Conservation (phyloP, 2,888 invertebrate genomes). For the Plebejus anna region DNA sequence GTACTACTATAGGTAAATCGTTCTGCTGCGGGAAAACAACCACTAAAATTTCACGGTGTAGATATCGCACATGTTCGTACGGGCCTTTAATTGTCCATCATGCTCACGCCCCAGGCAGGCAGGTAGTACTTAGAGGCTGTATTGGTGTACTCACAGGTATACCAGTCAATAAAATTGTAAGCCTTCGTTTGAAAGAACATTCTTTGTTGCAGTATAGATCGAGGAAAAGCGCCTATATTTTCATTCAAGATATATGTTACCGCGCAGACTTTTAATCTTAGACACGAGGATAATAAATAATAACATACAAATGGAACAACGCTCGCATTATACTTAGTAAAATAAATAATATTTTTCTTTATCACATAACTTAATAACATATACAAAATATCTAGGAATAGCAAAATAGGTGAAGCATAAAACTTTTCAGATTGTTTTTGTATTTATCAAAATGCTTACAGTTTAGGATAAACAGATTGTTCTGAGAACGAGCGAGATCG, state of each 20-base stretch:
- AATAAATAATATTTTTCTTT: constrained; percentile 30
- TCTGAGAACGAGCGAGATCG: constrained; percentile 33
- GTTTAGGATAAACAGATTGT: constrained; percentile 28
- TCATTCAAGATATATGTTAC: neutral
- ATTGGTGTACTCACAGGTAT: no score
- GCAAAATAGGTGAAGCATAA: constrained; percentile 13
- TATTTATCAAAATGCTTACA: constrained; percentile 20
- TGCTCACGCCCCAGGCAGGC: no score
- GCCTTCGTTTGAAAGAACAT: no score
- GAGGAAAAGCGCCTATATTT: neutral
- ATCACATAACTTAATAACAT: neutral
- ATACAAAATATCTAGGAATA: constrained; percentile 7
- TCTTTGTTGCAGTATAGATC: neutral
- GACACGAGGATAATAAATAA: neutral
- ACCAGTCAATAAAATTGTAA: no score
- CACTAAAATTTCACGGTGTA: no score
- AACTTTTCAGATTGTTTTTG: constrained; percentile 24
- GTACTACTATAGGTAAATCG: no score
- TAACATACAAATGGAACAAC: neutral
- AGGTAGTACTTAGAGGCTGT: no score
- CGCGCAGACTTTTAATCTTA: neutral
- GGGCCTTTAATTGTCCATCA: no score
- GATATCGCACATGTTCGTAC: no score
- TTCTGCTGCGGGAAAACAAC: no score
- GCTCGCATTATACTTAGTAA: neutral